Evolutionary conservation across 2,888 invertebrate species (phyloP).

Genomic region (Drosophila anceps): DNA sequence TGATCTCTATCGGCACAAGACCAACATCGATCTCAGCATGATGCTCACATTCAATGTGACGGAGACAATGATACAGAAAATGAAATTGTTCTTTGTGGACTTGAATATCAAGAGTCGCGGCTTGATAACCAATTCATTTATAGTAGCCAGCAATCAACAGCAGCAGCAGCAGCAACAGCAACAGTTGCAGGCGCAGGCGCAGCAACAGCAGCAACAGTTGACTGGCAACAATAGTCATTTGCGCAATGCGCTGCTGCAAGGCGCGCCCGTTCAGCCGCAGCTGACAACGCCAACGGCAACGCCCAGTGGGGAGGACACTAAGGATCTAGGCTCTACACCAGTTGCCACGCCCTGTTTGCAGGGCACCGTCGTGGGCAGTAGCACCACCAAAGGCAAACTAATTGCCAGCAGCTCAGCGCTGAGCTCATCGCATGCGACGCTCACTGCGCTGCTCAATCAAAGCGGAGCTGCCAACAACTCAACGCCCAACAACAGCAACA

Average conservation of each 20-base stretch:
- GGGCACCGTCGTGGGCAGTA: slow-evolving; percentile 68
- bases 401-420: slow-evolving; percentile 77
- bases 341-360: slow-evolving; percentile 61
- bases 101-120: slow-evolving; percentile 85
- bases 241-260: slow-evolving; percentile 83
- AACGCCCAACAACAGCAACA: slow-evolving; percentile 23
- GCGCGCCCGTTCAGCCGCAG: slow-evolving; percentile 55
- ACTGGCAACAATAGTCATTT: slow-evolving; percentile 76
- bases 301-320: slow-evolving; percentile 46
- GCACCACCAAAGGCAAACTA: slow-evolving; percentile 63
- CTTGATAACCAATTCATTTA: slow-evolving; percentile 84
- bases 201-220: slow-evolving; percentile 49
- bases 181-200: slow-evolving; percentile 5
- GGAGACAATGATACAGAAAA: slow-evolving; percentile 88
- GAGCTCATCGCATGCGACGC: slow-evolving; percentile 85
- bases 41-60: slow-evolving; percentile 87
- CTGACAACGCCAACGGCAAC: slow-evolving; percentile 15
- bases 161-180: slow-evolving; percentile 49
- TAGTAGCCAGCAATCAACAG: slow-evolving; percentile 57
- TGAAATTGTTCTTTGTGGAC: slow-evolving; percentile 86
- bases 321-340: slow-evolving; percentile 46
- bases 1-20: slow-evolving; percentile 86
- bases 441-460: slow-evolving; percentile 84
- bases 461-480: slow-evolving; percentile 32
- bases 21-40: slow-evolving; percentile 83